A percentile compares a stretch with the other conserved stretches of the same genome.
These are phyloP conservation scores for Drosophila kepulauana DNA, from an alignment of 1,140 invertebrate species.

Conservation along the genomic window DNA sequence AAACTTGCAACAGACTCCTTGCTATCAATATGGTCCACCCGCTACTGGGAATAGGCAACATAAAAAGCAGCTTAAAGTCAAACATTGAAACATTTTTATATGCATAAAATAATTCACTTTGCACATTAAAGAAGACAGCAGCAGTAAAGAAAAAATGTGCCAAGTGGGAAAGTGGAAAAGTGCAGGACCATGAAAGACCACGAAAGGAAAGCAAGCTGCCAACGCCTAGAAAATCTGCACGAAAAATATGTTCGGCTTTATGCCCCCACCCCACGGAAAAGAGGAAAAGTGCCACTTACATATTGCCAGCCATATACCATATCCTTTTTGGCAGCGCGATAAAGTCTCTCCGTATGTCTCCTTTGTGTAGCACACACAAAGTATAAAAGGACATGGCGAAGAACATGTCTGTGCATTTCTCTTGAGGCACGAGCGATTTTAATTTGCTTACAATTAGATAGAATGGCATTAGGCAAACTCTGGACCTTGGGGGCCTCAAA, in stretches of 20 bases:
- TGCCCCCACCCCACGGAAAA: background rate
- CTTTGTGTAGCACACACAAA: no score
- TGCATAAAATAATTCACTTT: constrained; percentile 39
- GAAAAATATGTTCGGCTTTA: constrained; percentile 36
- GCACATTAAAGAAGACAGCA: background rate
- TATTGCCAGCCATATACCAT: constrained; percentile 16
- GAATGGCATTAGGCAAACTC: constrained; percentile 26
- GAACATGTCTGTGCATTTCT: constrained; percentile 20
- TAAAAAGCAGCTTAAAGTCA: background rate
- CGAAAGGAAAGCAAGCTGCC: constrained; percentile 35
- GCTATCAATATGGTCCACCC: background rate
- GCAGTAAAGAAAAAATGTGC: background rate
- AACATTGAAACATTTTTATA: constrained; percentile 13
- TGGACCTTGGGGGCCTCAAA: constrained; percentile 19
- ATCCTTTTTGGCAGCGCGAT: constrained; percentile 23
- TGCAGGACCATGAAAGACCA: background rate
- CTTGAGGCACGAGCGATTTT: constrained; percentile 43
- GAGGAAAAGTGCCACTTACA: constrained; percentile 7
- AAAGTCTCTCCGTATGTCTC: background rate
- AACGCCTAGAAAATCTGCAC: constrained; percentile 42
- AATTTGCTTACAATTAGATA: constrained; percentile 56
- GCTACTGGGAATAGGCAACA: background rate
- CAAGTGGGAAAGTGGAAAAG: background rate
- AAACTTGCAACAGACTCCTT: constrained; percentile 1
- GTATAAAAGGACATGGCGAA: background rate